Evolutionary conservation across 1,140 invertebrate species (phyloP).

Genomic region (Caenorhabditis briggsae): DNA sequence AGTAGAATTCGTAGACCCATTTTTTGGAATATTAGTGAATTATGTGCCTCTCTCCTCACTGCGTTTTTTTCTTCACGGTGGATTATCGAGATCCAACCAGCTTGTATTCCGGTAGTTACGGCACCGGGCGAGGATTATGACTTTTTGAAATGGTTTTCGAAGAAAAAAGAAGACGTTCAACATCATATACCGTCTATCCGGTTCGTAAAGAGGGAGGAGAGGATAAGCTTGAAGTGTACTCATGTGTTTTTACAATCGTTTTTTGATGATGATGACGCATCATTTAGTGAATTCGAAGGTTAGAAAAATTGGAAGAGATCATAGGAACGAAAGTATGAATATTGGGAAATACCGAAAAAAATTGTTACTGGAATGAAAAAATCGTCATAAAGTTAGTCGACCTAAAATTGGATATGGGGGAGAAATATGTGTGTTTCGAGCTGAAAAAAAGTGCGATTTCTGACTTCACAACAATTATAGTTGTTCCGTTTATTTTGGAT

Average conservation of each 20-base stretch:
- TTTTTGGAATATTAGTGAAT: background rate
- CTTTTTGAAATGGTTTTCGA: conserved; percentile 36
- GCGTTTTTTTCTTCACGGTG: conserved; percentile 36
- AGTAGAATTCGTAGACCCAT: background rate
- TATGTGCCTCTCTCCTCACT: conserved; percentile 11
- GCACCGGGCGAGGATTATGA: conserved; percentile 15
- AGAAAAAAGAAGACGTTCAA: background rate
- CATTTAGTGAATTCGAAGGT: background rate
- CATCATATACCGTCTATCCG: background rate
- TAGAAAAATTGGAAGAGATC: too few relatives aligned
- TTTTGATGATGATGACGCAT: conserved; percentile 28
- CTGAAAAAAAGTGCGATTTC: too few relatives aligned
- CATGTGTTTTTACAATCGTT: background rate
- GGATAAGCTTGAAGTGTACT: conserved; percentile 48
- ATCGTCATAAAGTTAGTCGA: too few relatives aligned
- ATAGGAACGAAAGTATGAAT: too few relatives aligned
- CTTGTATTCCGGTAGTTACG: background rate
- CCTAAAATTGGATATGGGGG: too few relatives aligned
- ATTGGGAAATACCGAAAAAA: too few relatives aligned
- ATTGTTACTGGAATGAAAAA: too few relatives aligned
- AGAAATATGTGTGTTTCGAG: too few relatives aligned
- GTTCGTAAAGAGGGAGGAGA: background rate
- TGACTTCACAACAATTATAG: too few relatives aligned
- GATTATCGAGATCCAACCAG: conserved; percentile 23
- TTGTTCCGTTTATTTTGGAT: too few relatives aligned